Base-by-base conservation (phyloP, 2,888 invertebrate species). In the Ectemnius lituratus region DNA sequence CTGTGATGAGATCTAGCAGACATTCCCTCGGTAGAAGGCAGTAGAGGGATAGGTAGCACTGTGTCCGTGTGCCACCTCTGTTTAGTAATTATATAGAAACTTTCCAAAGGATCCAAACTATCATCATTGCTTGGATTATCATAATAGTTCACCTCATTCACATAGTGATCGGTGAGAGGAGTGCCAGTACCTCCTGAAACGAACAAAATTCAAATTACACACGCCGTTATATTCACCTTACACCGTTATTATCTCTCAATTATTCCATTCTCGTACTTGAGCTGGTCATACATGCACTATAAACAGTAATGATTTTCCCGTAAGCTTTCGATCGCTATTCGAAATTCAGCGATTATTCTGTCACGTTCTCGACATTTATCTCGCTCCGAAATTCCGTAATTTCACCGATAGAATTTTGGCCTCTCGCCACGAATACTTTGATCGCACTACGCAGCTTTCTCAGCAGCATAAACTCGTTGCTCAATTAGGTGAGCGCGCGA, bases 1-100 rank as follows among this genome's bases (percentile, higher is more conserved):
- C 89, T 90, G 83, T 90, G 87, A 84, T 84, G 88, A 85, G 89
- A 89, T 82, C 88, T 85, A 77, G 88, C 88, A 86, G 90, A 90
- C 90, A 90, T 90, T 86, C 90, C 90, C 90, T 90, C 85, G 76
- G 86, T 80, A 80, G 85, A 85, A 79, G 86, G 82, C 79, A 84
- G 82, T 84, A 88, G 85, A 81, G 88, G 84, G 66, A 87, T 86
- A 82, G 89, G 87, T 76, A 85, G 85, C 83, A 81, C 85, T 70
- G 87, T 82, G 76, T 86, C 87, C 28, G 83, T 83, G 82, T 85
- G 88, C 89, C 88, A 87, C 87, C 84, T 88, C 82, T 79, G 83
- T 80, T 87, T 84, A 14, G 76, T 80, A 71, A 88, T 87, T 84
- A 88, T 81, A 81, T 88, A 83, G 82, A 87, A 82, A 66, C 81